Evolutionary conservation across 2,888 invertebrate species (phyloP).

Genomic region (Corbicula japonica): DNA sequence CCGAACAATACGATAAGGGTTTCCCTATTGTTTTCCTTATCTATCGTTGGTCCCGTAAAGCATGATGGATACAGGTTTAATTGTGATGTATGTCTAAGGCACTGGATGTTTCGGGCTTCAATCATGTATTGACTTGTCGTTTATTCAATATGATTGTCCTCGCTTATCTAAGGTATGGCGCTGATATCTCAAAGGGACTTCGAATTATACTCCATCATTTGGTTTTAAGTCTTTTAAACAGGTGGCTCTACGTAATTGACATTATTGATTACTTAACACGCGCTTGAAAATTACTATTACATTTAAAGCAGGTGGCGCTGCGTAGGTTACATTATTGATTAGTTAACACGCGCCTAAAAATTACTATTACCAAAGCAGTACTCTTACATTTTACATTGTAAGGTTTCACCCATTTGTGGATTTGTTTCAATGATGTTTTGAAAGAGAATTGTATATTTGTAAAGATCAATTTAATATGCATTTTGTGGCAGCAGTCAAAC

Average conservation of each 20-base stretch:
- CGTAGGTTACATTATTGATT: too few relatives aligned
- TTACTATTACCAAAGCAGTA: too few relatives aligned
- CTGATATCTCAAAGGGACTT: conserved; percentile 36
- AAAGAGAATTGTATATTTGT: too few relatives aligned
- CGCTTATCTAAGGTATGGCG: conserved; percentile 41
- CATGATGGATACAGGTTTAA: conserved; percentile 45
- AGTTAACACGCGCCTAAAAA: too few relatives aligned
- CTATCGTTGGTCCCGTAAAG: conserved; percentile 38
- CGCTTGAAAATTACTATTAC: too few relatives aligned
- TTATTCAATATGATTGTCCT: not conserved
- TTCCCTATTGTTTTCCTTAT: conserved; percentile 49
- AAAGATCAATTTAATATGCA: too few relatives aligned
- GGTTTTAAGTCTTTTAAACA: conserved; percentile 40
- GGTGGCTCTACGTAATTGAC: conserved; percentile 45
- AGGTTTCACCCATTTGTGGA: too few relatives aligned
- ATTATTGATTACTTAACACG: too few relatives aligned
- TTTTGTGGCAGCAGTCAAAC: too few relatives aligned
- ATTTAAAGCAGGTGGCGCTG: too few relatives aligned
- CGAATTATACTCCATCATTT: conserved; percentile 49
- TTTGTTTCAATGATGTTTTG: too few relatives aligned
- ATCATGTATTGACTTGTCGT: conserved; percentile 21
- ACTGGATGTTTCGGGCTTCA: conserved; percentile 4
- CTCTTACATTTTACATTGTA: too few relatives aligned
- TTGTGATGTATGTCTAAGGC: conserved; percentile 19
- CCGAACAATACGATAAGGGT: conserved; percentile 29